Conservation (phyloP, 2,888 invertebrate species). For the Quadriops clusia region DNA sequence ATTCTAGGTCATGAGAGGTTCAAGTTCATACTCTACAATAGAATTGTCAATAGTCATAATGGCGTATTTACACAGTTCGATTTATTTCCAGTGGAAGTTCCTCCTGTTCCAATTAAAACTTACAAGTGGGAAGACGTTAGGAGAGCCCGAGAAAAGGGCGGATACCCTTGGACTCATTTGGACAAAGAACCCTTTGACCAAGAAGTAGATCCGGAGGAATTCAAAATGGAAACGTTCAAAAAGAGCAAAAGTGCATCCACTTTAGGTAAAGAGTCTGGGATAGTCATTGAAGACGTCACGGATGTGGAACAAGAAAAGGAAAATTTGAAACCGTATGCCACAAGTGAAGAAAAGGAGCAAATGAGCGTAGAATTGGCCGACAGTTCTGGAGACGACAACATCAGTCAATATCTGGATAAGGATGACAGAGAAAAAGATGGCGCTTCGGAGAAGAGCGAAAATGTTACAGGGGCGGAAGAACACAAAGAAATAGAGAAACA, state of each 20-base stretch:
- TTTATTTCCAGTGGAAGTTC: constrained; percentile 32
- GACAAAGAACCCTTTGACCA: constrained; percentile 46
- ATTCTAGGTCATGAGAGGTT: too few species aligned
- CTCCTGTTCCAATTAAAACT: constrained; percentile 62
- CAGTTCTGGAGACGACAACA: constrained; percentile 30
- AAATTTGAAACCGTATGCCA: constrained; percentile 9
- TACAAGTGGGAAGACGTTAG: constrained; percentile 73
- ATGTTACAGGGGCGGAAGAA: not conserved
- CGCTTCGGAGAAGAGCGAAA: constrained; percentile 7
- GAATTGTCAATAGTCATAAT: too few species aligned
- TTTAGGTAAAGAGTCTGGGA: constrained; percentile 16
- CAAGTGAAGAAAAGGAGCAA: constrained; percentile 6
- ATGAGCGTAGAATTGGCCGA: constrained; percentile 27
- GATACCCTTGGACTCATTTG: constrained; percentile 72
- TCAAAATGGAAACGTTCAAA: constrained; percentile 27
- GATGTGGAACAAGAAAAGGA: constrained; percentile 8
- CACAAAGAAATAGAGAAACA: constrained; percentile 9
- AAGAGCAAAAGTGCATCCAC: constrained; percentile 24
- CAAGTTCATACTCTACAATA: too few species aligned
- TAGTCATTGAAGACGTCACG: constrained; percentile 19
- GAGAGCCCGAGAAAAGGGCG: constrained; percentile 56
- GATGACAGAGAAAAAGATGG: constrained; percentile 22
- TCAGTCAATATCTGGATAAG: constrained; percentile 35
- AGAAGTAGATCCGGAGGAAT: constrained; percentile 33
- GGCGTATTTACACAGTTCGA: not conserved